Percentiles rank a stretch among this genome's conserved stretches.
These are phyloP conservation scores for Rostratula benghalensis DNA, from an alignment of 2,113 vertebrate genomes.

Conservation along the genomic window DNA sequence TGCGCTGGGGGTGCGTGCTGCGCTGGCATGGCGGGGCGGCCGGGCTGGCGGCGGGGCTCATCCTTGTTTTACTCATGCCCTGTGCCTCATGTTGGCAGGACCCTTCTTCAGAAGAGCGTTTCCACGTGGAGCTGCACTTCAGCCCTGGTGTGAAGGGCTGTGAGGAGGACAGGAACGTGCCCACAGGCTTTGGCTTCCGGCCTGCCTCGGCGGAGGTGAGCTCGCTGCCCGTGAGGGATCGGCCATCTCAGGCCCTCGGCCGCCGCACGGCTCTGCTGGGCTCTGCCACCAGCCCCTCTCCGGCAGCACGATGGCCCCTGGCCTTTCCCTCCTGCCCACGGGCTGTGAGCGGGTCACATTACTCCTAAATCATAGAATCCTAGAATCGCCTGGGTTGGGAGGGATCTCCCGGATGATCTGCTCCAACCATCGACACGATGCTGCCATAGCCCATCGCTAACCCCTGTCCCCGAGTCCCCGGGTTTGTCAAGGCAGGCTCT, in stretches of 20 bases:
- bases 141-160: constrained; percentile 95
- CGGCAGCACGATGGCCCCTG: neutral
- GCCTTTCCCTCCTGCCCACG: rapidly evolving
- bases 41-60: neutral
- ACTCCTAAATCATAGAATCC: no score
- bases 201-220: constrained; percentile 92
- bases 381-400: no score
- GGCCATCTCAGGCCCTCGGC: rapidly evolving
- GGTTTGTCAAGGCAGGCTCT: neutral
- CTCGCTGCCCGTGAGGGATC: neutral
- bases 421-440: no score
- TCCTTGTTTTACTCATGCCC: neutral
- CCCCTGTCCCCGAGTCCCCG: neutral
- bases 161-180: constrained; percentile 90
- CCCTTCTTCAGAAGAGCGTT: constrained; percentile 92
- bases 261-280: neutral
- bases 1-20: neutral
- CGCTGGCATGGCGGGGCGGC: neutral
- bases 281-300: neutral
- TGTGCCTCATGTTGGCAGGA: constrained; percentile 74
- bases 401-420: no score
- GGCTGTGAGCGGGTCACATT: rapidly evolving
- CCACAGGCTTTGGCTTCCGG: constrained; percentile 91
- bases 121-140: constrained; percentile 98
- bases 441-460: no score